Percentiles rank a stretch among this genome's conserved stretches.
These are phyloP conservation scores for Mastigias papua DNA, from an alignment of 30 jellyfish, hydroid and myxozoan genomes.

Conservation along the genomic window DNA sequence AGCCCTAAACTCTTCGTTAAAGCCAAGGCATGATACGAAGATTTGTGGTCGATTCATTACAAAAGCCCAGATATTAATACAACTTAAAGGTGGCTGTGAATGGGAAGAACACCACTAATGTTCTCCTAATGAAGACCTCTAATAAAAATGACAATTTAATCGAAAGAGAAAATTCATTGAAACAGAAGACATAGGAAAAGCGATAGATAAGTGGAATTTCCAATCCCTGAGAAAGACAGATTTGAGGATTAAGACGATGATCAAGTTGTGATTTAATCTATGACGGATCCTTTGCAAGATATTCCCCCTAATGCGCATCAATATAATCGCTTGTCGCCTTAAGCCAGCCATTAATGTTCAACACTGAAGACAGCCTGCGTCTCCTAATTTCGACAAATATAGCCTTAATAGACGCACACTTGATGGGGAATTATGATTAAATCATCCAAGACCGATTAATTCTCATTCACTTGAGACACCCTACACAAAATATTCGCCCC, in stretches of 20 bases:
- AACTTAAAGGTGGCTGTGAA: neutral
- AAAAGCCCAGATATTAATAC: neutral
- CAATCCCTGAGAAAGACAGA: neutral
- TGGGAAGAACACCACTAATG: neutral
- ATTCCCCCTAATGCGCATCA: neutral
- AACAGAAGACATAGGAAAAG: neutral
- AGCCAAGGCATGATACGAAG: neutral
- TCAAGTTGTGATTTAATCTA: neutral
- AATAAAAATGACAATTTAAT: conserved; percentile 11
- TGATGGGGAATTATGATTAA: neutral
- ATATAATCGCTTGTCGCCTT: conserved; percentile 1
- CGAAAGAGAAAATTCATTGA: neutral
- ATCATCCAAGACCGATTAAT: neutral
- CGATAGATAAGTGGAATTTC: neutral
- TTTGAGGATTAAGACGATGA: conserved; percentile 8
- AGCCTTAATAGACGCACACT: neutral
- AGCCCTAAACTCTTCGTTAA: neutral
- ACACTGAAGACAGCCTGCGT: neutral
- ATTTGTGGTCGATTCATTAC: neutral
- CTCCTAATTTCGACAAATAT: neutral
- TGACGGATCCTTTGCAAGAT: conserved; percentile 12
- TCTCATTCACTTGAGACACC: neutral
- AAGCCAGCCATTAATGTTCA: neutral
- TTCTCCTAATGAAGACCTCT: neutral
- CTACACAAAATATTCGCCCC: neutral